Conservation (phyloP, 2,113 vertebrate species). For the Panthera tigris region DNA sequence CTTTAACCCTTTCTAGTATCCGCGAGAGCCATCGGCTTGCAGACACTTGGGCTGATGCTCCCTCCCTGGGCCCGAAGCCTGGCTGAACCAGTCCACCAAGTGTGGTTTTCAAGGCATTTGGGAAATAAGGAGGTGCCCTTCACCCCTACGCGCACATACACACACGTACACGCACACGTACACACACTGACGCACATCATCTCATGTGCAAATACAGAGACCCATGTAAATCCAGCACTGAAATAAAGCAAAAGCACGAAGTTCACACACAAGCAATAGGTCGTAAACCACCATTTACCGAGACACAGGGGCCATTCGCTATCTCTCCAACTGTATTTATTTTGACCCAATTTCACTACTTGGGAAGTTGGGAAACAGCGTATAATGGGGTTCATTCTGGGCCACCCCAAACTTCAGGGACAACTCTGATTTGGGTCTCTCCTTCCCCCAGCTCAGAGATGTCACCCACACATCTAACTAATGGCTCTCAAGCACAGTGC, state of each 20-base stretch:
- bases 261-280: rapidly evolving
- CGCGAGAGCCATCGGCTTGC: rapidly evolving
- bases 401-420: not conserved
- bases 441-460: not conserved
- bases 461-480: not conserved
- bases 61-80: not conserved
- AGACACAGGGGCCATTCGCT: rapidly evolving
- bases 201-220: not conserved
- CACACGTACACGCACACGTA: rapidly evolving
- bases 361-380: not conserved
- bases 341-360: too few species aligned
- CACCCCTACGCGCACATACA: too few species aligned
- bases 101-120: not conserved
- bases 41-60: not conserved
- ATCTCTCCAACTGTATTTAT: rapidly evolving
- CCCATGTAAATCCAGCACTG: not conserved
- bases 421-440: not conserved
- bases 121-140: not conserved
- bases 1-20: slow-evolving; percentile 69
- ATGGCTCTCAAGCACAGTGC: rapidly evolving
- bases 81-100: rapidly evolving
- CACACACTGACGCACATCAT: rapidly evolving
- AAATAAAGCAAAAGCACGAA: not conserved
- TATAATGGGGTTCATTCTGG: not conserved
- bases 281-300: rapidly evolving